Conservation (phyloP, 64 coral and sea anemone species). For the Cladopsammia gracilis region DNA sequence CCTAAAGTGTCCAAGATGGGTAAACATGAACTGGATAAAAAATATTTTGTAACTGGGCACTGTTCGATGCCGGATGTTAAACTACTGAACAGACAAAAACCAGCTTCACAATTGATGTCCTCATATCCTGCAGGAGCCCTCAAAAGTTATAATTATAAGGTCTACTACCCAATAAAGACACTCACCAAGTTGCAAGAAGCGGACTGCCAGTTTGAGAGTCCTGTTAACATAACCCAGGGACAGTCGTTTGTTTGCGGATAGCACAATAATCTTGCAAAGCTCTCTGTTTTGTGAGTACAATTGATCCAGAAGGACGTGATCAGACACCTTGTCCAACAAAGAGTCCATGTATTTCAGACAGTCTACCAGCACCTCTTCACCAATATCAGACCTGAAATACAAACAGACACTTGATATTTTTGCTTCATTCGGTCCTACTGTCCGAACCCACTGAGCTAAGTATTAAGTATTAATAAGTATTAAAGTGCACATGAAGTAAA, state of each 20-base stretch:
- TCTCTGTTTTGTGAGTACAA: slow-evolving; percentile 86
- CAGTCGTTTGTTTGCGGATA: slow-evolving; percentile 87
- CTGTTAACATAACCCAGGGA: slow-evolving; percentile 95
- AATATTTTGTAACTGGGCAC: no score
- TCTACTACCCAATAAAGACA: background rate
- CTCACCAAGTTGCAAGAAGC: slow-evolving; percentile 85
- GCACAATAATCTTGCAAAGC: slow-evolving; percentile 77
- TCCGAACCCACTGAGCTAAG: no score
- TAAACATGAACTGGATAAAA: no score
- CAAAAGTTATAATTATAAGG: no score
- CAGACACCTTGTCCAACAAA: slow-evolving; percentile 82
- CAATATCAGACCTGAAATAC: slow-evolving; percentile 73
- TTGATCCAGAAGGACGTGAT: slow-evolving; percentile 76
- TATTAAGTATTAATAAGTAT: no score
- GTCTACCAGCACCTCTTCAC: slow-evolving; percentile 92
- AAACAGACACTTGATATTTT: background rate
- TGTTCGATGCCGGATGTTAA: no score
- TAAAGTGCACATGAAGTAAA: no score
- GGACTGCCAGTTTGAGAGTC: slow-evolving; percentile 90
- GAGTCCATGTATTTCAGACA: slow-evolving; percentile 95
- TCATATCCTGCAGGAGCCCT: no score
- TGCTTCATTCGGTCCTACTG: background rate
- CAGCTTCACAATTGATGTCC: no score
- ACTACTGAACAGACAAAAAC: no score
- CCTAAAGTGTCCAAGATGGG: no score